Evolutionary conservation across 2,113 vertebrate species (phyloP), one percentile per base, ranked within the genome.

Genomic region (Jacana jacana): DNA sequence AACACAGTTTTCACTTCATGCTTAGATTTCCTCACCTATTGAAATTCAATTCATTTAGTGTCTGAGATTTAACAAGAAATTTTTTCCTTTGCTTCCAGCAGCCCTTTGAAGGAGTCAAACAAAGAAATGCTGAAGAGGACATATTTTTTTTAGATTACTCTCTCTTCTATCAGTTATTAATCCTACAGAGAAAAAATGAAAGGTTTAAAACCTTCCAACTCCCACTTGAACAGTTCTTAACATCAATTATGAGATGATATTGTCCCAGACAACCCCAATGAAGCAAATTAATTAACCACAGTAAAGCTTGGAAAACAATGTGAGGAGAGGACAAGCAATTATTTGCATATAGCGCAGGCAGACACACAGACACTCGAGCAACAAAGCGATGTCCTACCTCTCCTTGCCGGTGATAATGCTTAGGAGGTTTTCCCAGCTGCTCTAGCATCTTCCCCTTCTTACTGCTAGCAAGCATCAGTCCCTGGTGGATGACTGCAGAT

Each of bases 381-480:
- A 39, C 10, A 68, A 85, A 76, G 48, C 4, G 0, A 88, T 17
- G 10, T 92, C 97, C 95, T 97, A 95, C 91, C 96, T 97, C 96
- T 95, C 95, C 97, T 86, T 95, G 96, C 8, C 76, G 95, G 91
- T 93, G 93, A 92, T 90, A 95, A 61, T 89, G 92, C 92, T 97
- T 95, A 75, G 94, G 83, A 75, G 94, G 63, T 69, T 95, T 97
- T 84, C 97, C 98, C 98, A 99, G 99, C 98, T 99, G 99, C 49
- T 98, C 97, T 72, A 98, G 98, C 82, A 97, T 97, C 98, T 98
- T 99, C 93, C 98, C 97, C 96, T 99, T 99, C 98, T 98, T 99
- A 91, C 98, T 98, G 97, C 97, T 97, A 95, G 97, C 93, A 95
- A 98, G 97, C 75, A 91, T 93, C 97, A 98, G 97, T 94, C 98